Base-by-base conservation (phyloP, 2,113 vertebrate genomes). In the Lophochroa leadbeateri region DNA sequence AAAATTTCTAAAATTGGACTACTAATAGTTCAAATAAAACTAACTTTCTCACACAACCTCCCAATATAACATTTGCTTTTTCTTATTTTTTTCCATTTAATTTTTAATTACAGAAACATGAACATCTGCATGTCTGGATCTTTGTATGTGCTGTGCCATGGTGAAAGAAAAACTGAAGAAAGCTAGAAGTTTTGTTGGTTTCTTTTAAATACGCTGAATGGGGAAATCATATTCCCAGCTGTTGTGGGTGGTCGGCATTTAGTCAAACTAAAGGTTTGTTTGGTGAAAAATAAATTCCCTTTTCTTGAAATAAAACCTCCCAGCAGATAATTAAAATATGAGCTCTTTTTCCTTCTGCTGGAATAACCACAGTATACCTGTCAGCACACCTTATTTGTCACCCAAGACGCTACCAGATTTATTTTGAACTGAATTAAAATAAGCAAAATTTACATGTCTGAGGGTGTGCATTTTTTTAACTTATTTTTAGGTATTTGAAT, bases 61-160 rank as follows among this genome's bases (percentile, higher is more conserved):
- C 13, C 18, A 57, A 13, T 11, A 31, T 2, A 47, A 41, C 3
- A 3, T 41, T 63, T 20, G 0, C 1, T 55, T 74, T 79, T 61
- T 29, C 17, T 77, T 60, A 1, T 10, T 46, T 28, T 52, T 35
- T 68, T 39, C 7, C 57, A 33, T 23, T 55, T 50, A 18, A 19
- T 52, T 90, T 90, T 25, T 69, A 81, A n/a, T 57, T 69, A 49
- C 11, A 20, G 75, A 72, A 88, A 52, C 6, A 37, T 2, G 4
- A 74, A 52, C 1, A 33, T 47, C 47, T 68, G 14, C 43, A 2
- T 8, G 2, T 46, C 25, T 87, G 6, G 9, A 58, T 16, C 33
- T 12, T 21, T 9, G 5, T 37, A 31, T 6, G 5, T 25, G 5
- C 23, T 49, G 21, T 52, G 7, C 8, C 21, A 18, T 5, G 27